Evolutionary conservation across 1,140 invertebrate species (phyloP).

Genomic region (Sarcophaga bullata): DNA sequence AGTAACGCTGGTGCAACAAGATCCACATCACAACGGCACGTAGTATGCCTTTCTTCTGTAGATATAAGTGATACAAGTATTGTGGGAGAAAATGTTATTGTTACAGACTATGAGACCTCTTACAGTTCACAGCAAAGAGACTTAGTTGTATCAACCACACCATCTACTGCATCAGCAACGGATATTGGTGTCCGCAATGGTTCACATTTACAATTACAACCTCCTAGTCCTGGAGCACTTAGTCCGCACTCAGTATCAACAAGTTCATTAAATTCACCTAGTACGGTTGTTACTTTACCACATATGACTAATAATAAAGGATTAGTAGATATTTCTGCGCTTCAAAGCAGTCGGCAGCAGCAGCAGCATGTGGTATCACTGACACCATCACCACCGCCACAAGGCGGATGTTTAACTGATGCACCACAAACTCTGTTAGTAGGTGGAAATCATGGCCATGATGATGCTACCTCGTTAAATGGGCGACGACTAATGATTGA

Average conservation of each 20-base stretch:
- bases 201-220: constrained; percentile 49
- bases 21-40: constrained; percentile 66
- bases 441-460: neutral
- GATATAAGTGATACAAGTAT: constrained; percentile 51
- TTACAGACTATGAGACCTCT: constrained; percentile 47
- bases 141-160: constrained; percentile 46
- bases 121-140: constrained; percentile 49
- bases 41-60: constrained; percentile 61
- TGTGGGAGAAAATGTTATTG: constrained; percentile 54
- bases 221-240: constrained; percentile 56
- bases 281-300: constrained; percentile 62
- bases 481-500: neutral
- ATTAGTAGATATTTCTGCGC: constrained; percentile 66
- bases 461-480: neutral
- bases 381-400: constrained; percentile 68
- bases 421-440: neutral
- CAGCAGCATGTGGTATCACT: constrained; percentile 65
- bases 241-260: constrained; percentile 70
- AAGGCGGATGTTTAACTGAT: neutral
- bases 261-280: constrained; percentile 70
- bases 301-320: constrained; percentile 69
- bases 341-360: constrained; percentile 58
- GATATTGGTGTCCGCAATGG: constrained; percentile 26
- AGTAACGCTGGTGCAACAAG: constrained; percentile 35
- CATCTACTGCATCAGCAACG: constrained; percentile 45